Evolutionary conservation across 2,888 invertebrate species (phyloP).

Genomic region (Dicranocentrus wangi): DNA sequence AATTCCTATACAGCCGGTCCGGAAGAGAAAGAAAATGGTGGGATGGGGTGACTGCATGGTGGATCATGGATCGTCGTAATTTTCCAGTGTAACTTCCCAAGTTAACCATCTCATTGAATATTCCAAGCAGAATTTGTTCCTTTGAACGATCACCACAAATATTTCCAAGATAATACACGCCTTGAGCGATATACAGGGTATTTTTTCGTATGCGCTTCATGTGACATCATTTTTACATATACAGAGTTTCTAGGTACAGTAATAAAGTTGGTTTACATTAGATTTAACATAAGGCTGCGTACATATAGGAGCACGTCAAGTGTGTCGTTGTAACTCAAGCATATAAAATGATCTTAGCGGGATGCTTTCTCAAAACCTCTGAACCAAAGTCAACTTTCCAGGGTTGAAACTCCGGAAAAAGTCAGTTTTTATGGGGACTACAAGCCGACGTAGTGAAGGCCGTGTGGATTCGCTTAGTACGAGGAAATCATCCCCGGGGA

Average conservation of each 20-base stretch:
- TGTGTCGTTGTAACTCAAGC: conserved; percentile 19
- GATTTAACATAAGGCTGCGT: too few relatives aligned
- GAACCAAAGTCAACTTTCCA: not conserved
- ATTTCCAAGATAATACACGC: conserved; percentile 25
- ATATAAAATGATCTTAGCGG: conserved; percentile 15
- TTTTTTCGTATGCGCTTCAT: conserved; percentile 9
- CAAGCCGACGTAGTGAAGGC: conserved; percentile 8
- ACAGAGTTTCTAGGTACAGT: too few relatives aligned
- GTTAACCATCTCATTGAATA: conserved; percentile 47
- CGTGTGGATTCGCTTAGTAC: conserved; percentile 6
- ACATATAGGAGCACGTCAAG: conserved; percentile 21
- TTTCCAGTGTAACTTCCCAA: too few relatives aligned
- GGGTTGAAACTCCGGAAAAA: not conserved
- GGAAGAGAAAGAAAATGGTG: too few relatives aligned
- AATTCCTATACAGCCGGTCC: too few relatives aligned
- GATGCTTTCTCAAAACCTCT: not conserved
- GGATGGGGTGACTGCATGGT: too few relatives aligned
- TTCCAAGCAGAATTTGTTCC: conserved; percentile 39
- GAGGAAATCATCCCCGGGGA: conserved; percentile 18
- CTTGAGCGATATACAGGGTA: conserved; percentile 21
- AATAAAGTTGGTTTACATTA: too few relatives aligned
- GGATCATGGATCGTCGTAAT: too few relatives aligned
- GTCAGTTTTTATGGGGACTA: not conserved
- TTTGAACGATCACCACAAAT: not conserved
- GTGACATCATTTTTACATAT: conserved; percentile 29